Conservation (phyloP, 2,797 vertebrate genomes). For the Remorina albescens region DNA sequence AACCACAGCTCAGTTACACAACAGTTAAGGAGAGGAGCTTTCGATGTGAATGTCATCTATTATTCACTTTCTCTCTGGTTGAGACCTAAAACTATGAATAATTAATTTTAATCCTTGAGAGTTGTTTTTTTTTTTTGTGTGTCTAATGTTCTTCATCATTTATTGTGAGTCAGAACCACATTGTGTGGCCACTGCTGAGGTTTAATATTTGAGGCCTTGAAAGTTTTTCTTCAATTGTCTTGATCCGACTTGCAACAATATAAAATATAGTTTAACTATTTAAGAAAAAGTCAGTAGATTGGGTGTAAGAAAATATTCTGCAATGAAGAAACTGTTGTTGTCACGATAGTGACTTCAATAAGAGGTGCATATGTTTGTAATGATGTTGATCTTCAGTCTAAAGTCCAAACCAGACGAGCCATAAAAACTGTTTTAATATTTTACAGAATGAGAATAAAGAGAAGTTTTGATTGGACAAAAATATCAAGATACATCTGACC, state of each 20-base stretch:
- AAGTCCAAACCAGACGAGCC: conserved; percentile 10
- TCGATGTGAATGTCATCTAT: neutral
- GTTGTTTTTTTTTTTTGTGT: neutral
- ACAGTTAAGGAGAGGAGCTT: neutral
- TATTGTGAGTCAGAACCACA: neutral
- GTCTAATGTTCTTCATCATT: neutral
- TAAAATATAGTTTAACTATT: neutral
- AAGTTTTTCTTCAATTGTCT: neutral
- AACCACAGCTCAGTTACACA: neutral
- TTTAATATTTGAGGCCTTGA: neutral
- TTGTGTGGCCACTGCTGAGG: neutral
- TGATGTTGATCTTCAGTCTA: neutral
- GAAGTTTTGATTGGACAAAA: neutral
- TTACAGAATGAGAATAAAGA: neutral
- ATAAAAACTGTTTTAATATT: neutral
- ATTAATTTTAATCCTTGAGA: neutral
- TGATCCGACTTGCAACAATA: neutral
- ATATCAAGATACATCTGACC: neutral
- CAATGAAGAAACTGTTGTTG: too few species aligned
- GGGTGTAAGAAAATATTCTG: neutral
- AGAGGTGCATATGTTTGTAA: neutral
- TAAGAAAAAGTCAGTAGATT: too few species aligned
- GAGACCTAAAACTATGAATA: conserved; percentile 16
- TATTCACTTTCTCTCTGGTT: neutral
- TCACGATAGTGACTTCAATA: neutral